These are phyloP conservation scores for Cotesia typhae DNA, from an alignment of 1,140 invertebrate species.

Conservation along the genomic window DNA sequence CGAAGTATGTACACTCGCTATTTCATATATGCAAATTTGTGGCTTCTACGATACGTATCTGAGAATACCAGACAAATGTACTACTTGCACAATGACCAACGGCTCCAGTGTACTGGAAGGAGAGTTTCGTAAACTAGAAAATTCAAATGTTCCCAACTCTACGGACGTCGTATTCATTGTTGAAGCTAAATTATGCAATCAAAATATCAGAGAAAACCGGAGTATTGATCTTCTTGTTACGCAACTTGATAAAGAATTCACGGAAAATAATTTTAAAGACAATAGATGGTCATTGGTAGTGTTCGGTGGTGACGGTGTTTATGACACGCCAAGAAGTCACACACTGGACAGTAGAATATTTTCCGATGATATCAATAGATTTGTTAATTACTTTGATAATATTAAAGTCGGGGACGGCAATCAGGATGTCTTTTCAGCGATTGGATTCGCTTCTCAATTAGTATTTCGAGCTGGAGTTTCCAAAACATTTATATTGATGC, in stretches of 20 bases:
- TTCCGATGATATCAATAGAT: conserved; percentile 64
- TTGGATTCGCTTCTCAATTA: conserved; percentile 77
- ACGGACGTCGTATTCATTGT: conserved; percentile 89
- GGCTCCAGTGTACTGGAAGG: conserved; percentile 77
- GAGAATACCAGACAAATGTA: conserved; percentile 80
- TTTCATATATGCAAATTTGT: conserved; percentile 83
- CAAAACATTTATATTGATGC: conserved; percentile 83
- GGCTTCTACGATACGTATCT: conserved; percentile 76
- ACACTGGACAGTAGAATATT: conserved; percentile 76
- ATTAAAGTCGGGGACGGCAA: conserved; percentile 72
- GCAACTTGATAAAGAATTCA: conserved; percentile 74
- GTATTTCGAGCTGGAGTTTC: conserved; percentile 85
- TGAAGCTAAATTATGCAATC: conserved; percentile 85
- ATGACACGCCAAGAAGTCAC: conserved; percentile 73
- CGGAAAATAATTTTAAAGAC: conserved; percentile 68
- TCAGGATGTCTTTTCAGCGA: conserved; percentile 78
- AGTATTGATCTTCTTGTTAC: conserved; percentile 74
- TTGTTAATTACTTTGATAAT: conserved; percentile 72
- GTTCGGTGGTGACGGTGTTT: conserved; percentile 81
- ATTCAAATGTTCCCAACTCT: conserved; percentile 68
- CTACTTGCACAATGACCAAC: conserved; percentile 72
- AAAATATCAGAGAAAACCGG: conserved; percentile 69
- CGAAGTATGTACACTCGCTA: conserved; percentile 77
- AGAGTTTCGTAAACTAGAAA: conserved; percentile 70
- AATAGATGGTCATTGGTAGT: conserved; percentile 83